Evolutionary conservation across 2,113 vertebrate genomes (phyloP).

Genomic region (Prunella himalayana): DNA sequence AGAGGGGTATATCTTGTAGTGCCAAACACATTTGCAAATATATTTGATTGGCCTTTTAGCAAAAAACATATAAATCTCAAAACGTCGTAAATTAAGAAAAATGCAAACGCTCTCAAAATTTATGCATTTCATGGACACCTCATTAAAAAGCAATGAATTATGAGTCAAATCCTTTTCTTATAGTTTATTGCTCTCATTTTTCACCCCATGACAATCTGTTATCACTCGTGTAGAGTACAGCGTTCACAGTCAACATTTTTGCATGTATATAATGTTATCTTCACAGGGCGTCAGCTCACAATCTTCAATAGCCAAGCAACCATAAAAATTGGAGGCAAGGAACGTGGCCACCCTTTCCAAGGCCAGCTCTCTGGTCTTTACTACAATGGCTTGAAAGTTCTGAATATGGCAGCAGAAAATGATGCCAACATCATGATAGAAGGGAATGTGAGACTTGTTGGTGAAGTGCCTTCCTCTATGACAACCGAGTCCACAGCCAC

Average conservation of each 20-base stretch:
- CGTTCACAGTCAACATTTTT: conserved; percentile 85
- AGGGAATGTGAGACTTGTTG: conserved; percentile 96
- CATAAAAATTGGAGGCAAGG: conserved; percentile 98
- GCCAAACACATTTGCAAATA: conserved; percentile 40
- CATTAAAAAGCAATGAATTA: conserved; percentile 97
- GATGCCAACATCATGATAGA: conserved; percentile 94
- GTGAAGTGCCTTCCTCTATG: conserved; percentile 95
- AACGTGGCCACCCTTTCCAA: conserved; percentile 94
- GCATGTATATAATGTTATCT: conserved; percentile 95
- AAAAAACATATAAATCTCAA: conserved; percentile 66
- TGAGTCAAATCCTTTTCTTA: conserved; percentile 78
- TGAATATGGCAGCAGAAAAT: conserved; percentile 98
- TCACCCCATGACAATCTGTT: conserved; percentile 90
- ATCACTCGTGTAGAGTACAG: conserved; percentile 77
- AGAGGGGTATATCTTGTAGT: not conserved
- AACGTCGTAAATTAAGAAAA: conserved; percentile 39
- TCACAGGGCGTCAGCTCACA: conserved; percentile 96
- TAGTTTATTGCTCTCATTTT: conserved; percentile 98
- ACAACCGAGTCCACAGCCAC: conserved; percentile 96
- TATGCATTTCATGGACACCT: conserved; percentile 84
- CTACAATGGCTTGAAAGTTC: conserved; percentile 99
- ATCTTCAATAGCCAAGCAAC: conserved; percentile 99
- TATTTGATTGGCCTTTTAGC: conserved; percentile 88
- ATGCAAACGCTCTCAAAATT: conserved; percentile 60
- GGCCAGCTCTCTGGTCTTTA: conserved; percentile 99